These are phyloP conservation scores for Eucidaris tribuloides DNA, from an alignment of 35 echinoderm and acorn worm species.

Conservation along the genomic window DNA sequence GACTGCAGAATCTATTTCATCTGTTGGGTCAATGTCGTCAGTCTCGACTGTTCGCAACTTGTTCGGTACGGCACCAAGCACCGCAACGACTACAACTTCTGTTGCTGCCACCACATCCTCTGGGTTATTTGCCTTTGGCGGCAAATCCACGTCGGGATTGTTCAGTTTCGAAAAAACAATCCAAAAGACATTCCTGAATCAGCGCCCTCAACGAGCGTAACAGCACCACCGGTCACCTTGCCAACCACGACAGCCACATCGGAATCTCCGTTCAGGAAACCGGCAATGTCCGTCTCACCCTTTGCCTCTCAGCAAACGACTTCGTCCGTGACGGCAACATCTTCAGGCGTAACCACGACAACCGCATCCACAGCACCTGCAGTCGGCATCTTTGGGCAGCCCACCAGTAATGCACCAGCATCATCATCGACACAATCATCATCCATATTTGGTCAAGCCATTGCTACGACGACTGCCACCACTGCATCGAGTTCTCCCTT, in stretches of 20 bases:
- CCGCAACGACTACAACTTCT: neutral
- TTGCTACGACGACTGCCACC: neutral
- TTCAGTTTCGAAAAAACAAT: neutral
- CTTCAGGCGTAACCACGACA: neutral
- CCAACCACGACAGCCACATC: neutral
- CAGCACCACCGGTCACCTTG: neutral
- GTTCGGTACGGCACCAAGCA: neutral
- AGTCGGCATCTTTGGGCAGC: slow-evolving; percentile 50
- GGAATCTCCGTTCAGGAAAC: neutral
- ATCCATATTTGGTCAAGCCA: slow-evolving; percentile 2
- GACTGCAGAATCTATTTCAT: neutral
- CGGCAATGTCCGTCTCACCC: neutral
- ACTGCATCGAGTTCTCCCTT: slow-evolving; percentile 1
- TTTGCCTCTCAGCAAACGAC: neutral
- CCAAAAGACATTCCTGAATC: neutral
- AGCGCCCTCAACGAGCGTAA: neutral
- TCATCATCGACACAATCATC: neutral
- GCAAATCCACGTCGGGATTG: neutral
- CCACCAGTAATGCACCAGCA: neutral
- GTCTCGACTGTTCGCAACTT: neutral
- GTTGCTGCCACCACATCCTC: neutral
- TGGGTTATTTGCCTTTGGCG: no score
- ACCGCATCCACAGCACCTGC: slow-evolving; percentile 11
- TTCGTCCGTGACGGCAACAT: neutral
- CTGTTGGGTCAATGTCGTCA: neutral